A percentile compares a stretch with the other conserved stretches of the same genome.
phyloP scores from a whole-genome alignment of 2,797 vertebrate genomes.

The Lepilemur septentrionalis region DNA sequence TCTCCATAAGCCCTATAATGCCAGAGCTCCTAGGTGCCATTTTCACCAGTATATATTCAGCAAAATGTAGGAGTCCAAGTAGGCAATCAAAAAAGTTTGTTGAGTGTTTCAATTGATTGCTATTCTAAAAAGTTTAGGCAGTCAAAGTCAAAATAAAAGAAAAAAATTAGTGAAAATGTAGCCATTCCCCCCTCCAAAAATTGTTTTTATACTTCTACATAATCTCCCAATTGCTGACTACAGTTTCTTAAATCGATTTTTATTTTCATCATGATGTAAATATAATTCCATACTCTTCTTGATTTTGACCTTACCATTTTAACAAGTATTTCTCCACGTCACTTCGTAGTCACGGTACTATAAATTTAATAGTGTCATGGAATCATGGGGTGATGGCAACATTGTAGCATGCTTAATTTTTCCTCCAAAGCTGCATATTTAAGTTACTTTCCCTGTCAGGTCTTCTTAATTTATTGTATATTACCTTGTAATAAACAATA shows the following conservation, averaged over 20 bases:
- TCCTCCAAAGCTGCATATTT: neutral
- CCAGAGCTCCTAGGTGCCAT: neutral
- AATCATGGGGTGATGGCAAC: neutral
- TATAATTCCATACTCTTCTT: neutral
- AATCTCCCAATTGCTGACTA: neutral
- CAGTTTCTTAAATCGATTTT: neutral
- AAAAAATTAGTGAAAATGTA: neutral
- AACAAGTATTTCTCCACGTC: neutral
- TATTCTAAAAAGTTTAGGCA: neutral
- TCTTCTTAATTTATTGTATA: neutral
- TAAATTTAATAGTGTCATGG: neutral
- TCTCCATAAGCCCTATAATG: neutral
- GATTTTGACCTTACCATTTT: neutral
- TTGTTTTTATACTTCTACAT: neutral
- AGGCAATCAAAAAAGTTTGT: neutral
- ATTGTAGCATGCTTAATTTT: neutral
- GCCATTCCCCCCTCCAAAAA: neutral
- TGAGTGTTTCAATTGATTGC: neutral
- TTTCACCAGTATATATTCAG: neutral
- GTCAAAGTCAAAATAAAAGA: neutral
- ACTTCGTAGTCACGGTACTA: neutral
- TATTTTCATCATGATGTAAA: slow-evolving; percentile 11
- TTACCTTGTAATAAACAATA: neutral
- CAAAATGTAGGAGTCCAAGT: neutral
- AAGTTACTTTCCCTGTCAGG: neutral